Conservation (phyloP, 1,140 invertebrate species). For the Uloborus diversus region DNA sequence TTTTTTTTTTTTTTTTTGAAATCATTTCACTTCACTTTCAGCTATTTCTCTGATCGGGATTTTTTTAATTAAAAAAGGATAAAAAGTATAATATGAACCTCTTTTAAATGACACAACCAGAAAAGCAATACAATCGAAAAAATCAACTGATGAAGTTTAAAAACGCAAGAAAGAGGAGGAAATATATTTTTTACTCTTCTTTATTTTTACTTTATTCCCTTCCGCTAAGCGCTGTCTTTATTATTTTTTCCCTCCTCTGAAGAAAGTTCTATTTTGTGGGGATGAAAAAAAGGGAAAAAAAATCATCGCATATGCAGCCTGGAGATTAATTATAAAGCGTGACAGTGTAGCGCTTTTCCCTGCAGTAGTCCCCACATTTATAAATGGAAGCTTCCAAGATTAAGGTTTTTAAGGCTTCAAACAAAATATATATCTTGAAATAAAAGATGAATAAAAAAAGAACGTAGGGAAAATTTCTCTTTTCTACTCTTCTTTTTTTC, state of each 20-base stretch:
- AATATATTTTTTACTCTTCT: slow-evolving; percentile 24
- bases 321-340: slow-evolving; percentile 46
- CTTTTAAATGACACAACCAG: background rate
- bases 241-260: background rate
- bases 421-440: slow-evolving; percentile 47
- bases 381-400: slow-evolving; percentile 11
- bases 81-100: slow-evolving; percentile 21
- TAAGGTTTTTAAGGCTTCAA: slow-evolving; percentile 35
- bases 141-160: slow-evolving; percentile 45
- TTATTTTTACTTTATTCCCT: too few species aligned
- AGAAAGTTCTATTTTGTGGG: background rate
- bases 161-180: slow-evolving; percentile 25
- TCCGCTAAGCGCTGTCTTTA: background rate
- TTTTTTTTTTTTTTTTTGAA: background rate
- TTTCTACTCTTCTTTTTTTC: background rate
- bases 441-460: slow-evolving; percentile 31
- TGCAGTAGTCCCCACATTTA: background rate
- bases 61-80: slow-evolving; percentile 53
- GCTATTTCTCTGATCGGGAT: background rate
- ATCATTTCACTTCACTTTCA: background rate
- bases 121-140: slow-evolving; percentile 26
- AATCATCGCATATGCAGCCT: slow-evolving; percentile 1
- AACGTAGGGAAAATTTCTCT: slow-evolving; percentile 26
- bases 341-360: slow-evolving; percentile 14
- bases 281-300: background rate